Base-by-base conservation (phyloP, 2,113 vertebrate species). In the Uropsilus gracilis region DNA sequence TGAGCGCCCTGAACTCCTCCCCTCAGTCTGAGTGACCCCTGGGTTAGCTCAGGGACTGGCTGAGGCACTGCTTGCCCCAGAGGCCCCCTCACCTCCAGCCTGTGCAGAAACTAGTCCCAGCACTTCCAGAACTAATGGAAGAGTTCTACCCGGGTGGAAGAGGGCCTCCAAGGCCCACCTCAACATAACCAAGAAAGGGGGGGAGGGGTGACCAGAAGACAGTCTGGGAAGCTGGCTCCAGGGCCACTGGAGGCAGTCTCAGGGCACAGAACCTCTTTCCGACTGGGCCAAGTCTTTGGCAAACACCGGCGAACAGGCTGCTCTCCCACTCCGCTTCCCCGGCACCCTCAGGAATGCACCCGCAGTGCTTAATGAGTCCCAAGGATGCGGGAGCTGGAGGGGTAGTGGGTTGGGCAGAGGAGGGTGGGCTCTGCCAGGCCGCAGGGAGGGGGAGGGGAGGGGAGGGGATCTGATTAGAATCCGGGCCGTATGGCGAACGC, bases 381-480 rank as follows among this genome's bases (percentile, higher is more conserved):
- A 26, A 11, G 80, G 57, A 46, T 68, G 89, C 11, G 84, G 85
- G 80, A 71, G 76, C 63, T 5, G 73, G 13, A 80, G 63, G 64
- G 85, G 48, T 16, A 37, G 85, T 66, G 85, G 76, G 88, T 85
- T 50, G 89, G 85, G 72, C 80, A 30, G 85, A 66, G 92, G 90
- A 78, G 50, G 48, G 75, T 39, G 90, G 81, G 90, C 80, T 86
- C 89, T 20, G 50, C 50, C 16, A 50, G 89, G 89, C 66, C 68
- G 20, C 71, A 4, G 82, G 53, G 75, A 39, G 37, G 64, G 44
- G 69, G 50, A 69, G 89, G 90, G 95, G 46, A n/a, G 46, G 12
- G 46, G 89, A 96, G 92, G 97, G 97, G 89, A 97, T 95, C 97
- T 97, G 97, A 98, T 97, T 97, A 96, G 95, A 97, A 96, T 94